Evolutionary conservation across 1,140 invertebrate genomes (phyloP), one percentile per base, ranked within the genome.

Genomic region (Melitaea cinxia): DNA sequence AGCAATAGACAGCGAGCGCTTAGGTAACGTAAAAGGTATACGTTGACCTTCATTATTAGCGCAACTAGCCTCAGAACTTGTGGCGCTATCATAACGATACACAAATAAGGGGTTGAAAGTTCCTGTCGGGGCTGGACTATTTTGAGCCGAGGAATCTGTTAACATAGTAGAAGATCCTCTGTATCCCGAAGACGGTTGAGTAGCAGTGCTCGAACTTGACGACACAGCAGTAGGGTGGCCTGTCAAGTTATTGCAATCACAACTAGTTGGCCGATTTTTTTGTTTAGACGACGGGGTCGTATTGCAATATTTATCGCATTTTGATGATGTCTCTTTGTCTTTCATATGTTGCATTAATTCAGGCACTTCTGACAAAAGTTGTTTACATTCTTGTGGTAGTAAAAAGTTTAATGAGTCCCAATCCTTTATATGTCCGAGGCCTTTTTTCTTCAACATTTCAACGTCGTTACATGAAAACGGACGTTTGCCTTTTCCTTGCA

Each of bases 351-450:
- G 92, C 35, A 93, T 92, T 24, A 95, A 77, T 91, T 96, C 95
- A 9, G 95, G 95, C 71, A 96, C 93, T 83, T 96, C 95, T 56
- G 95, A 93, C 55, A 97, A 78, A 47, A 96, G 92, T 68, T 94
- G 92, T 60, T 93, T 93, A 78, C 96, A 97, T 81, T 98, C 96
- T 54, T 92, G 91, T 0, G 97, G 97, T 37, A 98, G 82, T 15
- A 98, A 91, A 54, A 98, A 95, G 63, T 95, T 96, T 30, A 98
- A 89, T 0, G 96, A 98, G 78, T 97, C 96, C 97, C 97, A 98
- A 80, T 98, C 97, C 76, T 94, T 93, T 7, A 98, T 94, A 75
- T 98, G 96, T 19, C 93, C 93, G 64, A 97, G 94, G 62, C 96
- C 95, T 80, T 95, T 94, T 72, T 95, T 95, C 72, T 94, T 95